Evolutionary conservation across 2,797 vertebrate species (phyloP), one percentile per base, ranked within the genome.

Genomic region (Falco novaeseelandiae): DNA sequence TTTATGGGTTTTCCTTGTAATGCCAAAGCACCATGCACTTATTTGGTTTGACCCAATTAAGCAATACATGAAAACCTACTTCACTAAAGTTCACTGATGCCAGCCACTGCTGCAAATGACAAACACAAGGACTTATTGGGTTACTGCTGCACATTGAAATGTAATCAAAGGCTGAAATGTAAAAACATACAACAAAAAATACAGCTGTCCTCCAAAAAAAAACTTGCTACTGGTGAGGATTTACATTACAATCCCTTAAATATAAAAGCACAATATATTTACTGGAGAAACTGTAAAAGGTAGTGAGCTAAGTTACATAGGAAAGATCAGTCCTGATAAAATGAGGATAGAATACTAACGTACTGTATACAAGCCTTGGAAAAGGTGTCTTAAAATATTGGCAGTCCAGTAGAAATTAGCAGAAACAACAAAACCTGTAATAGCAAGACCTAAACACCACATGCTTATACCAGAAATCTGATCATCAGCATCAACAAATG

Each of bases 31-130:
- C 46, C 42, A 58, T 17, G 59, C 22, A 17, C 72, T 90, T 90
- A 88, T 91, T 91, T 96, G 72, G 49, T 72, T 83, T 90, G 87
- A 95, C 89, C 87, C 89, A 93, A 94, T 94, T 95, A 90, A 95
- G 80, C n/a, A 79, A 94, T 90, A 87, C 90, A 96, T 23, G 76
- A 87, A 96, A 96, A 91, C 23, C 34, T 81, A 88, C 89, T 96
- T 95, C 49, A 38, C 49, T 86, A 21, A 92, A 95, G 86, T 95
- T 96, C 88, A 91, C 34, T 46, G n/a, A 49, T 77, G 81, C 36
- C 91, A 96, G 54, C 29, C 62, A 59, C 54, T 61, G 55, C 58
- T 21, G 74, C 74, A 94, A 87, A 85, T 69, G 54, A 87, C 82
- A 89, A 87, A 90, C 20, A 66, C 23, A 62, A 62, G 76, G 80